Evolutionary conservation across 2,113 vertebrate species (phyloP).

Genomic region (Albula goreensis): DNA sequence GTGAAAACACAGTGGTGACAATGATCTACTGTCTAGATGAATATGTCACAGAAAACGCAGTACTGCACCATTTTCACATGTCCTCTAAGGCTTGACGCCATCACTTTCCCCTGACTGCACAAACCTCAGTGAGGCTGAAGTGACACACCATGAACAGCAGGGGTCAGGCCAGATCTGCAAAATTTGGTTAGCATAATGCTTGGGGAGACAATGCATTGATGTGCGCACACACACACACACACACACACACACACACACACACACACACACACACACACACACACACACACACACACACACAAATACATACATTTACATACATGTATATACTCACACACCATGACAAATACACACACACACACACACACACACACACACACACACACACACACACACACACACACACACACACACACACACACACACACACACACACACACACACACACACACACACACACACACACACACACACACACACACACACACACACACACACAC

Average conservation of each 20-base stretch:
- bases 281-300: conserved; percentile 30
- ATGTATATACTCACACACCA: conserved; percentile 38
- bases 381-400: conserved; percentile 40
- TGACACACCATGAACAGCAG: conserved; percentile 54
- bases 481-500: conserved; percentile 29
- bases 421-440: conserved; percentile 20
- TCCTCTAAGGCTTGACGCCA: neutral
- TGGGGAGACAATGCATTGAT: neutral
- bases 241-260: conserved; percentile 40
- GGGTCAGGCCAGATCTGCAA: conserved; percentile 70
- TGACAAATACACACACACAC: conserved; percentile 25
- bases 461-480: conserved; percentile 53
- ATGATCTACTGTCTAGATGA: neutral
- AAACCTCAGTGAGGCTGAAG: neutral
- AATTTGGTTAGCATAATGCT: conserved; percentile 10
- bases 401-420: conserved; percentile 34
- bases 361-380: neutral
- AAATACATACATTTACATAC: conserved; percentile 33
- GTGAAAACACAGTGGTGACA: neutral
- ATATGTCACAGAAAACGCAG: neutral
- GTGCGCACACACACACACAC: conserved; percentile 36
- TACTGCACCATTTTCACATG: neutral
- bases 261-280: conserved; percentile 35
- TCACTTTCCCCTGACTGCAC: neutral
- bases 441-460: neutral